These are phyloP conservation scores for Eumeta japonica DNA, from an alignment of 1,140 invertebrate genomes.

Conservation along the genomic window DNA sequence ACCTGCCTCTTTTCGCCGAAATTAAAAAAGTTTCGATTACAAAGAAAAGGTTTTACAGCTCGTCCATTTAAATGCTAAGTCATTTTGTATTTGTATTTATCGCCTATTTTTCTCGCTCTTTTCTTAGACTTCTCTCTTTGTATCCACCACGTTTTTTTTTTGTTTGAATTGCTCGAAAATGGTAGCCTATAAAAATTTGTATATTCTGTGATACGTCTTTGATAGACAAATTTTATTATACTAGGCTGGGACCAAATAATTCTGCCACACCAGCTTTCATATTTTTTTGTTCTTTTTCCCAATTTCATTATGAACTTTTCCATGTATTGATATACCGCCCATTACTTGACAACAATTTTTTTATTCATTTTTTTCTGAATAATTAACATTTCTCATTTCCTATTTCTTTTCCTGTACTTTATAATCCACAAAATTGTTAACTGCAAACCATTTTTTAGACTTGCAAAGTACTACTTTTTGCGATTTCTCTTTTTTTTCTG, in stretches of 20 bases:
- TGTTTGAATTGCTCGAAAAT: not conserved
- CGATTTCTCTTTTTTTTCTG: not conserved
- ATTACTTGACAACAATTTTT: too few species aligned
- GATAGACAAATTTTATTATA: too few species aligned
- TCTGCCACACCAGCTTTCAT: too few species aligned
- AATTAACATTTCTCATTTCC: too few species aligned
- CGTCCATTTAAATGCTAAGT: conserved; percentile 53
- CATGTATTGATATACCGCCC: too few species aligned
- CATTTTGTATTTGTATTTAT: conserved; percentile 43
- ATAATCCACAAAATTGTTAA: too few species aligned
- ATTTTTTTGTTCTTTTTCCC: too few species aligned
- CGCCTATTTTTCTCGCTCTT: conserved; percentile 41
- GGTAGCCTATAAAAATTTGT: not conserved
- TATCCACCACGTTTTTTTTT: not conserved
- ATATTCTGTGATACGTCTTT: too few species aligned
- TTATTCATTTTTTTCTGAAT: too few species aligned
- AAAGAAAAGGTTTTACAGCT: conserved; percentile 28
- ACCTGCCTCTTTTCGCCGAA: conserved; percentile 43
- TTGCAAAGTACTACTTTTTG: not conserved
- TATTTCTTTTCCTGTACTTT: too few species aligned
- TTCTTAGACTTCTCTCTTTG: not conserved
- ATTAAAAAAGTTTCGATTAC: conserved; percentile 51
- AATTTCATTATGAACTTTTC: too few species aligned
- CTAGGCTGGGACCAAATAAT: too few species aligned
- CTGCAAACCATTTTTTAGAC: not conserved